Base-by-base conservation (phyloP, 2,888 invertebrate genomes). In the Andricus curvator region DNA sequence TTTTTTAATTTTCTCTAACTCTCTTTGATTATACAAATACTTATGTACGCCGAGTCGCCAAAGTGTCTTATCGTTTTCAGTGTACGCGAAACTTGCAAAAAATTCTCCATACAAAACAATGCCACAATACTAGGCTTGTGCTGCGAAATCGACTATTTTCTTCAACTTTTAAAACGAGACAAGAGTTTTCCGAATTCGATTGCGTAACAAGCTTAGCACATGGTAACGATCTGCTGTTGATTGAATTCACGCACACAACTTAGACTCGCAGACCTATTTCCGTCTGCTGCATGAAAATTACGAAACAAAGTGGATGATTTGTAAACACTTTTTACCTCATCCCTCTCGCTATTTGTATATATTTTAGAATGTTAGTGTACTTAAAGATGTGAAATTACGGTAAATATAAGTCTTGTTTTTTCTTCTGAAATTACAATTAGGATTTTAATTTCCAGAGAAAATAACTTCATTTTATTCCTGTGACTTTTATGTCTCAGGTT, bases 161-260 rank as follows among this genome's bases (percentile, higher is more conserved):
- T 74, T 74, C n/a, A 6, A 56, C 48, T 67, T 67, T 13, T 33
- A 56, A 74, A 33, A 56, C 13, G 33, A 74, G 13, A 48, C 5
- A 48, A 6, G 48, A 48, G 17, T 48, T 48, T 5, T 5, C 17
- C 17, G 17, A 48, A 48, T 17, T 17, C 48, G 48, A 17, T 48
- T 48, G 48, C 33, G 22, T 77, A 60, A 44, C 81, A 81, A 82
- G 76, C 79, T 74, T 78, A 82, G 74, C 80, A 79, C 82, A 81
- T 77, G 78, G 62, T 80, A 80, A 70, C 66, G 65, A 78, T 78
- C 80, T 68, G 79, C 78, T 81, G 78, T 80, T 80, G 77, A 67
- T 70, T 78, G 41, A 78, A 44, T 77, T 68, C 62, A 56, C 62
- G 74, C 77, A 67, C 65, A 60, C 64, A 74, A 68, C 29, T 78